Base-by-base conservation (phyloP, 2,888 invertebrate species). In the Elgonia sp. region DNA sequence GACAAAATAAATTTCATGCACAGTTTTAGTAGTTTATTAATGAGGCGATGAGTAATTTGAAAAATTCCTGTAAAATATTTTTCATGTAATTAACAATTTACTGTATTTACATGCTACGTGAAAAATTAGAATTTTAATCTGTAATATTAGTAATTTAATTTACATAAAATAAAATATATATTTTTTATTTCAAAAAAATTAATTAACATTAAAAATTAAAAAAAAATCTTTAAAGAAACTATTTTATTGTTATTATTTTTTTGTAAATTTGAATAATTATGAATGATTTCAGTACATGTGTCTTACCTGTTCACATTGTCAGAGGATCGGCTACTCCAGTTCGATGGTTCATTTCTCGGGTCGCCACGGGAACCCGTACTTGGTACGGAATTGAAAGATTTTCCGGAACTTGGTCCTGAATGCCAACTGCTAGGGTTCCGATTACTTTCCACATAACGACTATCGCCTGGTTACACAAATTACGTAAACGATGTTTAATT, bases 301-400 rank as follows among this genome's bases (percentile, higher is more conserved):
- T 62, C 14, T 83, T 84, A 94, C 94, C 94, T 94, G 83, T 94
- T 94, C 0, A 94, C 93, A 75, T 91, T 93, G 50, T 94, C 94
- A 8, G 94, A 94, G 1, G 94, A 93, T 83, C 94, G 93, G 60
- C 93, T 93, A 86, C 94, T 94, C 94, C 94, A 94, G 18, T 91
- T 91, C 14, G 94, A 93, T 67, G 93, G 93, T 79, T 94, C 94
- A 70, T 92, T 93, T 20, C 94, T 93, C 29, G 92, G 94, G 91
- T 94, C 94, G 90, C 93, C 93, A 37, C 94, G 94, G 12, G 93
- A 92, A 29, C 93, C 92, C 8, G 93, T 91, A 79, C 93, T 93
- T 21, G 93, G 92, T 18, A 94, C 93, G 0, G 94, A 93, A 89
- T 94, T 94, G 86, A 94, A 94, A 0, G 94, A 93, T 89, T 94